Evolutionary conservation across 2,888 invertebrate species (phyloP).

Genomic region (Tipula vernalis): DNA sequence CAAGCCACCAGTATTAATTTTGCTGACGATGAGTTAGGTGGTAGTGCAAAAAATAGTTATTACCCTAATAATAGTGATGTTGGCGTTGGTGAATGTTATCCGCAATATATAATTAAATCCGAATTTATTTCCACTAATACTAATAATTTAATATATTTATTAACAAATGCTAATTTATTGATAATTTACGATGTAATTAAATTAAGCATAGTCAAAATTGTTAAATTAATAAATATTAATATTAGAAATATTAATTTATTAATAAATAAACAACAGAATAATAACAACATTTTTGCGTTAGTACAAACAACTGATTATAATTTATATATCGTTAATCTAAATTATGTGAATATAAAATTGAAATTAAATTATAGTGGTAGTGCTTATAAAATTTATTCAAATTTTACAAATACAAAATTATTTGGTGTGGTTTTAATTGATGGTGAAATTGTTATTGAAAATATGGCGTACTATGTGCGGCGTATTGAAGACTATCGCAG

Average conservation of each 20-base stretch:
- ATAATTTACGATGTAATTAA: background rate
- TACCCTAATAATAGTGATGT: background rate
- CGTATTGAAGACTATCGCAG: background rate
- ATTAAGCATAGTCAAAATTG: background rate
- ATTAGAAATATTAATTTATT: background rate
- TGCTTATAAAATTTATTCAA: background rate
- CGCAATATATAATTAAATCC: background rate
- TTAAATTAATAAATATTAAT: background rate
- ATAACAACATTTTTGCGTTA: background rate
- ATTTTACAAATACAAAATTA: background rate
- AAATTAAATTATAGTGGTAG: background rate
- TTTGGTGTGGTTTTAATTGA: background rate
- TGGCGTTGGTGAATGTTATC: background rate
- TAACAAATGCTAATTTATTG: background rate
- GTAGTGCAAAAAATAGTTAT: background rate
- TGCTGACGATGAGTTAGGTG: background rate
- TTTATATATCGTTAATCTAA: background rate
- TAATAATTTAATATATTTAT: background rate
- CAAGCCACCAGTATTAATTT: background rate
- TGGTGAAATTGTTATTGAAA: slow-evolving; percentile 4
- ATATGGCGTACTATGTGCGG: background rate
- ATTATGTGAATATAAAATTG: background rate
- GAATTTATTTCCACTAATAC: background rate
- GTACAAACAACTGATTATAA: background rate
- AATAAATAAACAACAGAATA: background rate